Base-by-base conservation (phyloP, 92 coral and sea anemone species). In the Meandrina meandrites region DNA sequence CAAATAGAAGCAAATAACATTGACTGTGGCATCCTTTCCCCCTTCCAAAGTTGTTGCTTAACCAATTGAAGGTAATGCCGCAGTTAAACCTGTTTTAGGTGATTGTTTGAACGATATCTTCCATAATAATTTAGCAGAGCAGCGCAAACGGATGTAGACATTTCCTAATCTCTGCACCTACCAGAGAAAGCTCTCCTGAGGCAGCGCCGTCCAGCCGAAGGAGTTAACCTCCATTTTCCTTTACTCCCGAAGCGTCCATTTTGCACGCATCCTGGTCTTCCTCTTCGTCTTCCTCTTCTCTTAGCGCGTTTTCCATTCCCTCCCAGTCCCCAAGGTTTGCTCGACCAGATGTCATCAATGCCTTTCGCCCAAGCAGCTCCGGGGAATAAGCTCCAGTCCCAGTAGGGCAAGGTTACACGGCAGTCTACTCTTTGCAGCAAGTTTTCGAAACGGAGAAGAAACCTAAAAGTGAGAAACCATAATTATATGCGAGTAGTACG, bases 351-450 rank as follows among this genome's bases (percentile, higher is more conserved):
- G n/a, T 84, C 91, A 54, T 81, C 87, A 34, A 16, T 70, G 11
- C 81, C 75, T 28, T 57, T 66, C 21, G 53, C 15, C 64, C 81
- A 78, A 19, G 74, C 88, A 35, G 51, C 79, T 1, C 80, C 80
- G 14, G 87, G 54, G 42, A 83, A 83, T 14, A 83, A 58, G 31
- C 79, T 51, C 91, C 91, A 89, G 56, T 89, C 89, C 88, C 88
- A 84, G 57, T 89, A 84, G 62, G 91, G 78, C 27, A 89, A 45
- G 24, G 91, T 89, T 22, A 89, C 81, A 0, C 85, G 69, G 67
- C 91, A 89, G 76, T 89, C 88, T 35, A 86, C 34, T 24, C 28
- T 68, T 18, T 56, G 83, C 42, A 86, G 67, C 31, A 86, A 79
- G 53, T 86, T 84, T 37, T 89, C 91, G 22, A 14, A 83, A 12